Evolutionary conservation across 2,797 vertebrate genomes (phyloP).

Genomic region (Nasua narica): DNA sequence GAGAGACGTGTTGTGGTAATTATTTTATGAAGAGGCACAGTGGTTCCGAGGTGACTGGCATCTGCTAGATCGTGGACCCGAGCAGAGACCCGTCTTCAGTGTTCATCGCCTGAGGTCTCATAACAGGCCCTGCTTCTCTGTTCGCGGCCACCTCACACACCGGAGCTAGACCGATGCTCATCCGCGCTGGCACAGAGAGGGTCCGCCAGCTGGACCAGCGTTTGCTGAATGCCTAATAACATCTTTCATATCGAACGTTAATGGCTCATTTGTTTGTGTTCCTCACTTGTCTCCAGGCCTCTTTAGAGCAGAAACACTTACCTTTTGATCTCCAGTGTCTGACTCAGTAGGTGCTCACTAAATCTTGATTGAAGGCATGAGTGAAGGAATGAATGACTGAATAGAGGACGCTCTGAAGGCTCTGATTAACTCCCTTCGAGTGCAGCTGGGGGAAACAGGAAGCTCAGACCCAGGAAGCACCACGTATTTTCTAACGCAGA

Average conservation of each 20-base stretch:
- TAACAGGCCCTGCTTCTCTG: no score
- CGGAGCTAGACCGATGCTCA: neutral
- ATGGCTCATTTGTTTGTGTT: neutral
- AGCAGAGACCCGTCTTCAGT: neutral
- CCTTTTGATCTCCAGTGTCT: neutral
- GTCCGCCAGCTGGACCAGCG: neutral
- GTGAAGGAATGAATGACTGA: neutral
- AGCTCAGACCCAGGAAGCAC: neutral
- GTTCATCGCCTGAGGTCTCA: neutral
- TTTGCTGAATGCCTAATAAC: neutral
- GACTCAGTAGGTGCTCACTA: neutral
- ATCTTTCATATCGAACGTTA: neutral
- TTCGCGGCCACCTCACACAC: neutral
- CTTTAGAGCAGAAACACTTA: neutral
- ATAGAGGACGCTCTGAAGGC: neutral
- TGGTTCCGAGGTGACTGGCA: neutral
- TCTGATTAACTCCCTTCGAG: neutral
- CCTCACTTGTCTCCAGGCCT: neutral
- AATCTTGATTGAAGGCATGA: neutral
- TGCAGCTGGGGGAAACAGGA: conserved; percentile 10
- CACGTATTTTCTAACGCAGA: neutral
- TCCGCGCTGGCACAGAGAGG: neutral
- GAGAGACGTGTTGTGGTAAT: neutral
- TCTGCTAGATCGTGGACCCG: neutral
- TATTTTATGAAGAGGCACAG: neutral